Evolutionary conservation across 2,797 vertebrate genomes (phyloP).

Genomic region (Pampus argenteus): DNA sequence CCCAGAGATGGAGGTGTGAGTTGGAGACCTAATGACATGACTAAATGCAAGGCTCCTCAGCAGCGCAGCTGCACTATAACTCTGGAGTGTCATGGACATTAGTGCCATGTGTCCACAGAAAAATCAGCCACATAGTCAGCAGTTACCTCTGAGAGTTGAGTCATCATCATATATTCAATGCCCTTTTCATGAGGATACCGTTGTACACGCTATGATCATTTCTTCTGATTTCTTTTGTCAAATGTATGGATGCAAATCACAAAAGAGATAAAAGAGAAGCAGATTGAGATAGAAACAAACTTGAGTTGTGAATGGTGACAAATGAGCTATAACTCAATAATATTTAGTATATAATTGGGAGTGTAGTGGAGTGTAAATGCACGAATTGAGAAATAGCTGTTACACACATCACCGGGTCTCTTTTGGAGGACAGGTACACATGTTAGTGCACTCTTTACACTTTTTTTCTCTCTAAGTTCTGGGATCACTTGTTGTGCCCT

Average conservation of each 20-base stretch:
- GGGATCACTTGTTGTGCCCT: not conserved
- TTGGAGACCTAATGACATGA: conserved; percentile 69
- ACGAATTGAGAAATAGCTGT: not conserved
- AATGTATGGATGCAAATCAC: not conserved
- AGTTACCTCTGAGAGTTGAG: not conserved
- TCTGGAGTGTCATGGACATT: not conserved
- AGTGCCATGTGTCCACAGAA: conserved; percentile 10
- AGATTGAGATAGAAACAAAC: not conserved
- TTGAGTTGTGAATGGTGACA: not conserved
- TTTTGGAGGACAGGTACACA: conserved; percentile 9
- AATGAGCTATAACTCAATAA: not conserved
- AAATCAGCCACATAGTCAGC: not conserved
- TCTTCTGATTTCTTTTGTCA: not conserved
- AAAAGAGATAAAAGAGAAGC: not conserved
- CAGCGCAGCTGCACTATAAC: conserved; percentile 34
- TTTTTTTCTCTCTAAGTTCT: not conserved
- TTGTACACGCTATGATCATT: no score
- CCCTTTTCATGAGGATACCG: no score
- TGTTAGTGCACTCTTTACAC: not conserved
- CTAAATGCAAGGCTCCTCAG: conserved; percentile 65
- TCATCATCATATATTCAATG: not conserved
- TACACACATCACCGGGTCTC: not conserved
- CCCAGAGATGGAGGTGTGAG: conserved; percentile 64
- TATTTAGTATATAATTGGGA: not conserved
- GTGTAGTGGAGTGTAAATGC: not conserved